Evolutionary conservation across 2,888 invertebrate species (phyloP), one percentile per base, ranked within the genome.

Genomic region (Drosophila birchii): DNA sequence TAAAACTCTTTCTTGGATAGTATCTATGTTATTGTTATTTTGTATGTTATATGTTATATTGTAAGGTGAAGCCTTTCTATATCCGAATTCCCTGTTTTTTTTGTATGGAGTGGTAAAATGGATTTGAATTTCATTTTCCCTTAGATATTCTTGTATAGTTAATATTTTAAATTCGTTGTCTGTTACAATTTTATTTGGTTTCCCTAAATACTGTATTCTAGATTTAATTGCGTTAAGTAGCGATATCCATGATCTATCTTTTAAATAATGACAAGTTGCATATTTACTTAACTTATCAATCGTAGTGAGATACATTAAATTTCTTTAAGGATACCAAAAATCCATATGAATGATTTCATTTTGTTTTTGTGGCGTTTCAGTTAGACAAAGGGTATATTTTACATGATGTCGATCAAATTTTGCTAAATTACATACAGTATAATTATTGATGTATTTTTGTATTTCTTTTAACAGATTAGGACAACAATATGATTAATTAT

Each of bases 401-500:
- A 41, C 18, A 41, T 11, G 11, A 18, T 41, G 18, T 16, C 58
- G 34, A 58, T 58, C 23, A 26, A 44, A 58, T 44, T 38, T 38
- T 36, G 58, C 38, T 47, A 32, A 8, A 4, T 58, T 58, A 36
- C 58, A 47, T 38, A 26, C 32, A 5, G 6, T 23, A 26, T 26
- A 47, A 18, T 58, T 58, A 38, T 36, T 45, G 2, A 58, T 38
- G 23, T 58, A 38, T 20, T 45, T 47, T 58, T 45, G 36, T 14
- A 58, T 45, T 38, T 47, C n/a, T 12, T 47, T 47, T 58, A 57
- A 53, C 36, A 53, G 12, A 53, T 53, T 53, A 11, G 53, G 16
- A 20, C 23, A 53, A 53, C 23, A 53, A 20, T 53, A 47, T n/a
- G 12, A 29, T 47, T 47, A 49, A n/a, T 29, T 49, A 11, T 49